Percentiles rank a stretch among this genome's conserved stretches.
Conservation (phyloP, 2,888 invertebrate genomes). For the Ernsta delagoae region DNA sequence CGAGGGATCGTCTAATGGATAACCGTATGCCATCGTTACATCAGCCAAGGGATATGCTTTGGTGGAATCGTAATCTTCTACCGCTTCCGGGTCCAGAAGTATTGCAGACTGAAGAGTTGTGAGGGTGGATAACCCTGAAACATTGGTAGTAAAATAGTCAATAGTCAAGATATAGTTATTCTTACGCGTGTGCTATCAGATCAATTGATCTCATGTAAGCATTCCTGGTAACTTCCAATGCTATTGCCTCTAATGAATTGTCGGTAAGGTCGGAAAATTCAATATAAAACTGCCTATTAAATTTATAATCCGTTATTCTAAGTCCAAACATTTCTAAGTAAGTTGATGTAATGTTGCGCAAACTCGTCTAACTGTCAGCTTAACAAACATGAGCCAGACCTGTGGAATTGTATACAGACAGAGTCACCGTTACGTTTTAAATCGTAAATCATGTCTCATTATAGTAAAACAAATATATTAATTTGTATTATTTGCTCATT, state of each 20-base stretch:
- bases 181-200: too few relatives aligned
- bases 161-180: too few relatives aligned
- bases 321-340: conserved; percentile 1
- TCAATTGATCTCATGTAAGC: too few relatives aligned
- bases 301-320: background rate
- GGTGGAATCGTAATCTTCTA: conserved; percentile 37
- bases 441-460: conserved; percentile 28
- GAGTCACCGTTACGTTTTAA: conserved; percentile 22
- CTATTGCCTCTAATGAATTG: too few relatives aligned
- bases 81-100: conserved; percentile 59
- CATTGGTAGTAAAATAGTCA: background rate
- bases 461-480: conserved; percentile 12
- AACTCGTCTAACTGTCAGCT: conserved; percentile 20
- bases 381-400: conserved; percentile 11
- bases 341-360: conserved; percentile 13
- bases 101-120: conserved; percentile 53
- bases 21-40: conserved; percentile 70
- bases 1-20: conserved; percentile 55
- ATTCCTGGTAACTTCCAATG: too few relatives aligned
- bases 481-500: background rate
- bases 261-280: too few relatives aligned
- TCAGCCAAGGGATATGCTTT: conserved; percentile 51
- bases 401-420: background rate
- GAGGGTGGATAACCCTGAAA: conserved; percentile 54
- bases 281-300: too few relatives aligned